A percentile compares a stretch with the other conserved stretches of the same genome.
Conservation (phyloP, 2,113 vertebrate species). For the Mionectes macconnelli region DNA sequence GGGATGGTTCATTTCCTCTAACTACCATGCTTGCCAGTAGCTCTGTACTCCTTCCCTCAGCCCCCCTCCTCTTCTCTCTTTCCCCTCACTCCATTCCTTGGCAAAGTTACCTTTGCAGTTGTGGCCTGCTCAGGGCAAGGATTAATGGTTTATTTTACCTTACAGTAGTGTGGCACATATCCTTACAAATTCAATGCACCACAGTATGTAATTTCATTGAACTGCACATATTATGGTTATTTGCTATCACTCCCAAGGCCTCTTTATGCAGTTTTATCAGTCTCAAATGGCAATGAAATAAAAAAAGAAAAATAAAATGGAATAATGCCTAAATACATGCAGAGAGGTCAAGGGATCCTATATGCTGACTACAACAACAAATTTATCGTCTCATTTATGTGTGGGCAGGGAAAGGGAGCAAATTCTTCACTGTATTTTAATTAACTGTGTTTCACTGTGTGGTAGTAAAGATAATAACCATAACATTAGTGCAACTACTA, state of each 20-base stretch:
- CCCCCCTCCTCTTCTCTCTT: not conserved
- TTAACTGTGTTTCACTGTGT: conserved; percentile 43
- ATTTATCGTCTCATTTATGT: conserved; percentile 42
- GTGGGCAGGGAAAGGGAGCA: not conserved
- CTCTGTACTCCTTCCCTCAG: not conserved
- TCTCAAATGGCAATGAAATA: conserved; percentile 28
- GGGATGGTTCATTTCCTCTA: not conserved
- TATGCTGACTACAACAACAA: conserved; percentile 19
- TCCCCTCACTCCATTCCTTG: not conserved
- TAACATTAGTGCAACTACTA: conserved; percentile 26
- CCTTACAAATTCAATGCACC: not conserved
- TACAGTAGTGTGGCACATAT: not conserved
- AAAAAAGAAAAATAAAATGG: conserved; percentile 25
- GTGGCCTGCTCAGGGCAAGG: not conserved
- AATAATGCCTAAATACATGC: conserved; percentile 32
- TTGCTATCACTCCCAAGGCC: conserved; percentile 3
- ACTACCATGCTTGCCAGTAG: not conserved
- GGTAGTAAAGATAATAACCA: conserved; percentile 52
- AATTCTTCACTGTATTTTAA: conserved; percentile 60
- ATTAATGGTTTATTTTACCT: conserved; percentile 34
- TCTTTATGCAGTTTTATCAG: conserved; percentile 9
- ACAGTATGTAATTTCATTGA: conserved; percentile 46
- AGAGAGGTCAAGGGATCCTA: conserved; percentile 28
- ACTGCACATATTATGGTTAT: not conserved
- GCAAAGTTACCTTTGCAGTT: conserved; percentile 51